These are phyloP conservation scores for Rhinella marina DNA, from an alignment of 2,797 vertebrate species.

Conservation along the genomic window DNA sequence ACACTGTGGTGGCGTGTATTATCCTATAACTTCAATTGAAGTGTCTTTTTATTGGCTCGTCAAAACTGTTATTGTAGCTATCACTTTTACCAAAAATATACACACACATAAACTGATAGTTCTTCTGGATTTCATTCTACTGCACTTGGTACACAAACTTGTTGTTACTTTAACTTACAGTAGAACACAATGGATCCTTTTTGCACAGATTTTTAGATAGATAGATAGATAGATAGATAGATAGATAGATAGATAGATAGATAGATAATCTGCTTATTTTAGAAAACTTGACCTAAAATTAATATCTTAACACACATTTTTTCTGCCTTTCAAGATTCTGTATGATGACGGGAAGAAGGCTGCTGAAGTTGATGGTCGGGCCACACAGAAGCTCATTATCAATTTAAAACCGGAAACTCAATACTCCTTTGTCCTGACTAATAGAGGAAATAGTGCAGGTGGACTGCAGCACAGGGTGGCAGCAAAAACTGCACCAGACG, in stretches of 20 bases:
- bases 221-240: too few relatives aligned
- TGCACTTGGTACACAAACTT: not conserved
- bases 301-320: not conserved
- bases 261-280: not conserved
- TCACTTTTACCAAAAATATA: not conserved
- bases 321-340: constrained; percentile 82
- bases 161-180: too few relatives aligned
- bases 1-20: not conserved
- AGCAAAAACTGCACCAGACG: constrained; percentile 92
- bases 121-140: not conserved
- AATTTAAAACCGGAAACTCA: constrained; percentile 95
- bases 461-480: constrained; percentile 96
- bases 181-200: not conserved
- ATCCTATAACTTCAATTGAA: not conserved
- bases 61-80: not conserved
- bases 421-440: constrained; percentile 96
- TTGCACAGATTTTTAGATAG: not conserved
- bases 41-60: not conserved
- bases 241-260: not conserved
- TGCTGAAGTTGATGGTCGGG: constrained; percentile 95
- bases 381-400: constrained; percentile 94
- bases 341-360: constrained; percentile 97
- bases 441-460: constrained; percentile 96
- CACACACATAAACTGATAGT: not conserved
- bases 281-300: not conserved